A percentile compares a stretch with the other conserved stretches of the same genome.
phyloP scores from a whole-genome alignment of 1,140 invertebrate genomes.

The Drosophila orena region DNA sequence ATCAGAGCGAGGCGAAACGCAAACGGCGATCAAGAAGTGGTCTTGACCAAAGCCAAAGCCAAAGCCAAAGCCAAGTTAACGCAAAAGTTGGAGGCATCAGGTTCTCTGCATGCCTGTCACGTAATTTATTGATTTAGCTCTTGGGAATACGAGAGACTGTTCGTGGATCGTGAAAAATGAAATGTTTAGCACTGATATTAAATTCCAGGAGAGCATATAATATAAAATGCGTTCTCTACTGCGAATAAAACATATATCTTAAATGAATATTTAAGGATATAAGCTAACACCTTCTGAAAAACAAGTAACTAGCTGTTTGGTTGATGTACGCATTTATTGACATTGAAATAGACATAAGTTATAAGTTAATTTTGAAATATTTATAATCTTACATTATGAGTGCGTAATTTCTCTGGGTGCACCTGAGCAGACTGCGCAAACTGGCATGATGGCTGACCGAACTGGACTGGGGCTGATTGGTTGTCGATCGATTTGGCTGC shows the following conservation, averaged over 20 bases:
- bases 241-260: too few relatives aligned
- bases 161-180: slow-evolving; percentile 74
- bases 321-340: too few relatives aligned
- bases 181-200: slow-evolving; percentile 57
- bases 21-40: slow-evolving; percentile 53
- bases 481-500: slow-evolving; percentile 79
- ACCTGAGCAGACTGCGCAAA: slow-evolving; percentile 25
- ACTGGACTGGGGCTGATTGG: slow-evolving; percentile 69
- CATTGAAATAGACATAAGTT: too few relatives aligned
- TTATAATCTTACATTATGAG: not conserved
- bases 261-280: too few relatives aligned
- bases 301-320: too few relatives aligned
- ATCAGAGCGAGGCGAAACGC: slow-evolving; percentile 74
- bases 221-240: too few relatives aligned
- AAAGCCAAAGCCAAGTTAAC: too few relatives aligned
- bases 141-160: slow-evolving; percentile 77
- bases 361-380: too few relatives aligned
- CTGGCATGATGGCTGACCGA: slow-evolving; percentile 59
- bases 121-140: slow-evolving; percentile 85
- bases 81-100: too few relatives aligned
- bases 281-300: too few relatives aligned
- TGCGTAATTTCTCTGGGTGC: slow-evolving; percentile 4
- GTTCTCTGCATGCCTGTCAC: slow-evolving; percentile 84
- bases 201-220: too few relatives aligned
- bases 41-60: slow-evolving; percentile 13